Evolutionary conservation across 2,888 invertebrate genomes (phyloP), one percentile per base, ranked within the genome.

Genomic region (Frankliniella intonsa): DNA sequence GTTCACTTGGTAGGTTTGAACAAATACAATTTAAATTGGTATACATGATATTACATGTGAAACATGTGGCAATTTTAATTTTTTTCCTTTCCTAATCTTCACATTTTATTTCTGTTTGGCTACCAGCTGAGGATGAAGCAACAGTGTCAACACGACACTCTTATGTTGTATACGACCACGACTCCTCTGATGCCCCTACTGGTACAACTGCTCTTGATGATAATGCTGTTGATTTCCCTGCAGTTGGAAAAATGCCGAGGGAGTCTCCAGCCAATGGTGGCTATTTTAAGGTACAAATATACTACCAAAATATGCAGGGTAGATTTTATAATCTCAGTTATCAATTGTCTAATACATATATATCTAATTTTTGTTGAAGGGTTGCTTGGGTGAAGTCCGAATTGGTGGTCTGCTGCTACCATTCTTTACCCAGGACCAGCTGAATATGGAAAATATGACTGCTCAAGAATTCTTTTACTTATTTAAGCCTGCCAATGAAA

Each of bases 351-450:
- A 50, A 25, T 82, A 79, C 0, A n/a, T 38, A 7, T 19, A 25
- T 80, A 38, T 69, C 27, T 27, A 27, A 81, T 65, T 81, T 22
- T 82, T 80, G 22, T 80, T 90, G 85, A 91, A 96, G 90, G 98
- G 97, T 10, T 98, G 97, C 87, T 89, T 98, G 85, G 94, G 95
- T 50, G 96, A 96, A 87, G 93, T 96, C 81, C 92, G 97, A 86
- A 92, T 98, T 83, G 96, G 95, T 81, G 91, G 91, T 81, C 90
- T 95, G 84, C 90, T 97, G 83, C 89, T 98, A 84, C 97, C 97
- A 8, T 97, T 94, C 89, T 97, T 95, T 89, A 91, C 93, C 50
- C 92, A 93, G 86, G 90, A 91, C 83, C 92, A 94, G 87, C 91
- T 96, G 84, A 94, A 94, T 87, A 87, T 87, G 50, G 87, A 87